Conservation (phyloP, 2,113 vertebrate genomes). For the Mystacornis crossleyi region DNA sequence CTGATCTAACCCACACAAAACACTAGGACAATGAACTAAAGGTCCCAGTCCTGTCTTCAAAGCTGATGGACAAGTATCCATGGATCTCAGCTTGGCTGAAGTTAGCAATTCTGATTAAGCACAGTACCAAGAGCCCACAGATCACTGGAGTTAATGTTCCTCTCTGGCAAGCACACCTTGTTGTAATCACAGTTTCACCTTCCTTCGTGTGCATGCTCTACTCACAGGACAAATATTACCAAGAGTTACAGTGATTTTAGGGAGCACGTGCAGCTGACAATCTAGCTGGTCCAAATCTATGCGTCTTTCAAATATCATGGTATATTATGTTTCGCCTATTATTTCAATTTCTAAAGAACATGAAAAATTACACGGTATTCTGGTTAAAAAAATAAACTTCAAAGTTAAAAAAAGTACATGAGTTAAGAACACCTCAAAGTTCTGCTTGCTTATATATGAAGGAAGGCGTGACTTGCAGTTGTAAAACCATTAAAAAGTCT, state of each 20-base stretch:
- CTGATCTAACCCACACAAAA: background rate
- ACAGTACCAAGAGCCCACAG: background rate
- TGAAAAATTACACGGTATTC: background rate
- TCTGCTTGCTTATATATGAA: background rate
- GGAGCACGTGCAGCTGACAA: background rate
- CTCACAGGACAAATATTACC: background rate
- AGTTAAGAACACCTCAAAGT: background rate
- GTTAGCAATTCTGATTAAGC: background rate
- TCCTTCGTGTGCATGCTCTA: background rate
- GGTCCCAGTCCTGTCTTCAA: background rate
- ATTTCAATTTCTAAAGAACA: background rate
- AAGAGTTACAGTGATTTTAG: background rate
- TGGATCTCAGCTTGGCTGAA: background rate
- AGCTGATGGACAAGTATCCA: background rate
- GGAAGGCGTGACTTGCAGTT: background rate
- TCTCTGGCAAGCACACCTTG: background rate
- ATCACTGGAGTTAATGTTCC: background rate
- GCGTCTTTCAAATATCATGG: background rate
- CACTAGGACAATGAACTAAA: background rate
- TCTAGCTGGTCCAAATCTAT: background rate
- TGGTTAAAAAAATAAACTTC: background rate
- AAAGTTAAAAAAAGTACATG: background rate
- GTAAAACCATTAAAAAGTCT: background rate
- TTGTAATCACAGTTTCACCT: background rate
- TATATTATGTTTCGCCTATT: background rate